Percentiles rank a stretch among this genome's conserved stretches.
Conservation (phyloP, 2,888 invertebrate species). For the Drymonia ruficornis region DNA sequence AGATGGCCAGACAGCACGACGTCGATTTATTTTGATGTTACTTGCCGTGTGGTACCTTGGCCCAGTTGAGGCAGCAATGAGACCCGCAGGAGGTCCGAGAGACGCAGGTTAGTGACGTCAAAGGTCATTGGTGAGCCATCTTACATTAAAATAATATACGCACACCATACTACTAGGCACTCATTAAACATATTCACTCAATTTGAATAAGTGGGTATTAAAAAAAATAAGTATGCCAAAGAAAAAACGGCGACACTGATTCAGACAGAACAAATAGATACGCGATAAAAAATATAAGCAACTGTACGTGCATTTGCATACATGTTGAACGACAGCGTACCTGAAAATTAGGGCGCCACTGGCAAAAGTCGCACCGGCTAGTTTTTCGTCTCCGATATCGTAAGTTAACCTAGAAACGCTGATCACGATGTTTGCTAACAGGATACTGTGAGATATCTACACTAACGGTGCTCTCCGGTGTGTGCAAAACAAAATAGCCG, state of each 20-base stretch:
- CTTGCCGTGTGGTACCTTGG: conserved; percentile 19
- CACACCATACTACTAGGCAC: background rate
- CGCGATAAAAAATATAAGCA: background rate
- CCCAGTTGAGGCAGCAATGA: conserved; percentile 18
- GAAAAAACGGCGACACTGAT: background rate
- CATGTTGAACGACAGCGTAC: conserved; percentile 22
- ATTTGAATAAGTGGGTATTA: too few relatives aligned
- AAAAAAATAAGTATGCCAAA: too few relatives aligned
- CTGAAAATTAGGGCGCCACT: conserved; percentile 18
- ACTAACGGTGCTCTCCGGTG: conserved; percentile 31
- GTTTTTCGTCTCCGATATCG: conserved; percentile 32
- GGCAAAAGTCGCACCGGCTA: conserved; percentile 19
- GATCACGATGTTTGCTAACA: conserved; percentile 43
- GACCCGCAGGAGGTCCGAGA: conserved; percentile 20
- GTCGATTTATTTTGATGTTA: conserved; percentile 12
- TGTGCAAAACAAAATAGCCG: conserved; percentile 17
- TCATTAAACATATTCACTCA: too few relatives aligned
- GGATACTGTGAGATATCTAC: conserved; percentile 36
- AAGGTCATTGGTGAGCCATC: background rate
- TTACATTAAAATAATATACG: background rate
- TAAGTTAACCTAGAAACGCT: conserved; percentile 42
- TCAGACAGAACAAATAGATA: background rate
- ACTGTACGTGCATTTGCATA: conserved; percentile 15
- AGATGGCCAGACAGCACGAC: conserved; percentile 7
- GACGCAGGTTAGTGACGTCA: conserved; percentile 9